Evolutionary conservation across 2,888 invertebrate genomes (phyloP), one percentile per base, ranked within the genome.

Genomic region (Idaea straminata): DNA sequence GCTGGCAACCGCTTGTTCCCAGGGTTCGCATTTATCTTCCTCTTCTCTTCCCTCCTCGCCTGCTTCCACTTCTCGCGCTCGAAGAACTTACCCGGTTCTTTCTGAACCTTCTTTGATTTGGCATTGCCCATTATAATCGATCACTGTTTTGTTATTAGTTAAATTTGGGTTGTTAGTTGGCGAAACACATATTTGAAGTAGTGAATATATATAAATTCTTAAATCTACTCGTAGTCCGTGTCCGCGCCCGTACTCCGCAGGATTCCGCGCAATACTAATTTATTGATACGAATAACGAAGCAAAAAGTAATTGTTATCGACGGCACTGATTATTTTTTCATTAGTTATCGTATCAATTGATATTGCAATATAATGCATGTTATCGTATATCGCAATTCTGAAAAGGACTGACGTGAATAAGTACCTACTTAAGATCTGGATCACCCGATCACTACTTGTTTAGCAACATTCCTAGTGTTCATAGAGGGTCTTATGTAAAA

Each of bases 51-150:
- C 5, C 82, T 74, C 69, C 81, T 84, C 69, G 84, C 83, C 71
- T 92, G 89, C 74, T 85, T 89, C 86, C 84, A 84, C 74, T 82
- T 83, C 67, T 89, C 88, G 5, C 88, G 77, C 34, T 87, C 91
- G 67, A 93, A 93, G 75, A 93, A 88, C 66, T 85, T 86, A 67
- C 86, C 88, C 1, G 91, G 88, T 72, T 90, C 90, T 72, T 86
- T 89, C 65, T 86, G 83, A 66, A 73, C 76, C 76, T 85, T 89
- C 75, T 88, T 91, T 4, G 88, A 89, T 72, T 89, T 87, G 13
- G 85, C 80, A 77, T 90, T 92, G 10, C 93, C 93, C 93, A 93
- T 93, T 71, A 58, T 61, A 63, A 13, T 47, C 10, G 47, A 36
- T 10, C 47, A 47, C 47, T 47, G 47, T 47, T 47, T 47, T 7